A percentile compares a stretch with the other conserved stretches of the same genome.
Conservation (phyloP, 2,797 vertebrate genomes). For the Chiloscyllium punctatum region DNA sequence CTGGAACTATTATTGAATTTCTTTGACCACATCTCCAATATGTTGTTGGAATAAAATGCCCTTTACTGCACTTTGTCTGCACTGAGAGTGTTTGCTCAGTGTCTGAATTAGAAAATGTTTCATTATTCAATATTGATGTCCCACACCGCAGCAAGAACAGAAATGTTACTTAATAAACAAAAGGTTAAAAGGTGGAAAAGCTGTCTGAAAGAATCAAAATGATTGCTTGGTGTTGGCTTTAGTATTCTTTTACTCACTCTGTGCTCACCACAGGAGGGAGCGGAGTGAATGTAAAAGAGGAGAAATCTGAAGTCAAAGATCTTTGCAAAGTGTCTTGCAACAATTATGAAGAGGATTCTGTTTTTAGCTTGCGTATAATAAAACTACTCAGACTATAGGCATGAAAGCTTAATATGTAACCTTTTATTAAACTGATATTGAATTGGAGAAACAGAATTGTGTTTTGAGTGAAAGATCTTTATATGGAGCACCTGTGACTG, state of each 20-base stretch:
- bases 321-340: neutral
- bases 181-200: neutral
- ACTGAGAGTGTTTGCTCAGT: neutral
- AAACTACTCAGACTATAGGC: neutral
- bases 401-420: neutral
- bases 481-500: neutral
- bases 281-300: too few species aligned
- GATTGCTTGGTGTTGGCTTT: neutral
- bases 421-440: neutral
- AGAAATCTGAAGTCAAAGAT: neutral
- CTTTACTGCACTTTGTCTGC: neutral
- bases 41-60: neutral
- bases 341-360: neutral
- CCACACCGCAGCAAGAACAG: neutral
- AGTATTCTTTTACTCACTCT: neutral
- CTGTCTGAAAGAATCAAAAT: neutral
- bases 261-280: neutral
- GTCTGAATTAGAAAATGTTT: neutral
- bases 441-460: neutral
- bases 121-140: neutral
- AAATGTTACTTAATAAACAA: neutral
- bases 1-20: neutral
- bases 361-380: neutral
- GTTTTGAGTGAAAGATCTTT: neutral
- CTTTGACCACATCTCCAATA: neutral